Conservation (phyloP, 2,888 invertebrate species). For the Oegoconia quadripuncta region DNA sequence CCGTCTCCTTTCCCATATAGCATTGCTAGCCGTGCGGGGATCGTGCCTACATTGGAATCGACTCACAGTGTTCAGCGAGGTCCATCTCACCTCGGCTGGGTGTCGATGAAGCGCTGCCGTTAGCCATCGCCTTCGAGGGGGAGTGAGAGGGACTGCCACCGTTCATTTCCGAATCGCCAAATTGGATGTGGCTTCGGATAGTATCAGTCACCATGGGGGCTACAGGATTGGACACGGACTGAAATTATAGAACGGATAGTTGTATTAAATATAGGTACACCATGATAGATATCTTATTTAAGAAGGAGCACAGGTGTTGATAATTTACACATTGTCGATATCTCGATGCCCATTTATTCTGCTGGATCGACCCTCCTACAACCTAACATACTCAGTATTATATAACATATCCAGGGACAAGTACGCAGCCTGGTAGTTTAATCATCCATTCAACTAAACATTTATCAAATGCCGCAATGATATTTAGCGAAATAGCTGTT, state of each 20-base stretch:
- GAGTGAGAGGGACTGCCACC: constrained; percentile 54
- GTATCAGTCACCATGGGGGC: constrained; percentile 79
- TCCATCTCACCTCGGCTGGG: constrained; percentile 76
- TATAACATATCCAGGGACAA: too few relatives aligned
- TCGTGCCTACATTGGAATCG: constrained; percentile 62
- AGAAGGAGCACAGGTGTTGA: neutral
- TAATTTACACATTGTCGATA: neutral
- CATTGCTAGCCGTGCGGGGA: constrained; percentile 44
- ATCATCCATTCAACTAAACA: too few relatives aligned
- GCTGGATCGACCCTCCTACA: too few relatives aligned
- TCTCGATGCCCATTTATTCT: neutral
- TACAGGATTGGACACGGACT: constrained; percentile 64
- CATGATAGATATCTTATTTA: neutral
- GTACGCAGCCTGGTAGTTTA: too few relatives aligned
- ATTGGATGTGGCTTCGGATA: constrained; percentile 80
- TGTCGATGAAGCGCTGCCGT: constrained; percentile 63
- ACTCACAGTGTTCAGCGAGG: constrained; percentile 70
- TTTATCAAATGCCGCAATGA: too few relatives aligned
- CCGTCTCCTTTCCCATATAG: constrained; percentile 17
- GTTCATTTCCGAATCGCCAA: constrained; percentile 67
- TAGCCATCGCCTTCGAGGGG: constrained; percentile 46
- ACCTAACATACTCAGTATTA: too few relatives aligned
- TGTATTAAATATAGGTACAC: neutral
- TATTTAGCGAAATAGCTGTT: too few relatives aligned
- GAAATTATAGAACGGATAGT: constrained; percentile 31